A percentile compares a stretch with the other conserved stretches of the same genome.
Conservation (phyloP, 2,797 vertebrate species). For the Acanthurus lineatus region DNA sequence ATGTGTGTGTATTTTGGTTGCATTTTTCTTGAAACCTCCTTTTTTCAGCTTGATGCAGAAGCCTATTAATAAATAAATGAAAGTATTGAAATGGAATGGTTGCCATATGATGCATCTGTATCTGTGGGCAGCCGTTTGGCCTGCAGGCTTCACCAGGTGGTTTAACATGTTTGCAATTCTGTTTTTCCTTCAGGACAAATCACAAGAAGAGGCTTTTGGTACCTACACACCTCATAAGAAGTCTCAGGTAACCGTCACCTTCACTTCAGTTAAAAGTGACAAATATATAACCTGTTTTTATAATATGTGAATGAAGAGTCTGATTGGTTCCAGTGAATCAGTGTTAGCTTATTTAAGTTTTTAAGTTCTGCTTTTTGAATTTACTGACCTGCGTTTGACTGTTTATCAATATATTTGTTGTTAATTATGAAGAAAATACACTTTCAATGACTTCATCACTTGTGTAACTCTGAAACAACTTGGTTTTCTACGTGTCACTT, state of each 20-base stretch:
- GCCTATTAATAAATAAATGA: too few relatives aligned
- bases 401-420: too few relatives aligned
- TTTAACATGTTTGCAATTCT: neutral
- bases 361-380: neutral
- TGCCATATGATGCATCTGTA: too few relatives aligned
- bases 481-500: neutral
- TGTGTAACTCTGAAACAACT: neutral
- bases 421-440: too few relatives aligned
- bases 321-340: neutral
- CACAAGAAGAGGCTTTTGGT: slow-evolving; percentile 40
- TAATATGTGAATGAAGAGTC: neutral
- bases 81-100: too few relatives aligned
- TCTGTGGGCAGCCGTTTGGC: too few relatives aligned
- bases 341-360: too few relatives aligned
- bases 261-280: neutral
- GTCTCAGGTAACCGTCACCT: slow-evolving; percentile 50
- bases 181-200: slow-evolving; percentile 44
- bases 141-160: too few relatives aligned
- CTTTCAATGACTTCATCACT: too few relatives aligned
- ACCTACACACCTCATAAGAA: slow-evolving; percentile 47
- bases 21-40: neutral
- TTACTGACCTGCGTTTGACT: neutral
- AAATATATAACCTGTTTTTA: too few relatives aligned
- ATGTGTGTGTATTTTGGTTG: neutral
- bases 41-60: too few relatives aligned